Evolutionary conservation across 2,888 invertebrate species (phyloP), one percentile per base, ranked within the genome.

Genomic region (Aromia moschata): DNA sequence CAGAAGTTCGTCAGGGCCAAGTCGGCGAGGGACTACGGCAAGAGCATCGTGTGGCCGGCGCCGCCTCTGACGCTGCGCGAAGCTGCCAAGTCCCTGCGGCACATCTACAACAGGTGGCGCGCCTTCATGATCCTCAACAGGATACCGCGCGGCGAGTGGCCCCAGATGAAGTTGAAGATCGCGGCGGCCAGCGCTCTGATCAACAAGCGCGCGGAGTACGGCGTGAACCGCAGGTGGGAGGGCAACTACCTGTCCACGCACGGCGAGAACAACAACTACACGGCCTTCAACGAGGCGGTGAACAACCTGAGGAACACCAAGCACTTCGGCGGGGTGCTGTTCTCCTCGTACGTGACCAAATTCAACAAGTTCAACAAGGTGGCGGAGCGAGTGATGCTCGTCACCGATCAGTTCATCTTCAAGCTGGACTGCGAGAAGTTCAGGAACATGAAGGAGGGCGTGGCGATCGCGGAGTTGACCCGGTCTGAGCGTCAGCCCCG

Each of bases 341-440:
- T 91, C 80, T 89, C 90, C 17, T 87, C 88, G 53, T 84, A 84
- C 65, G 83, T 90, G 15, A 85, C 87, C 73, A 91, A 91, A 81
- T 89, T 90, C 72, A 89, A 89, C 75, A 84, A 84, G 66, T 85
- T 84, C 71, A 84, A 84, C 74, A 86, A 86, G 67, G 71, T 71
- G 4, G 92, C 95, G 0, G 94, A 95, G 78, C 86, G 98, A 55
- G 94, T 93, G n/a, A 82, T 98, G 64, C 85, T 96, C 20, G 83
- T 98, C 62, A 96, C 96, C 0, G 95, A 96, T 68, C 84, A 86
- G 15, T 87, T 87, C 25, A 86, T 98, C 67, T 96, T 91, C 82
- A 97, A 97, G 78, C 83, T 98, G 70, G 96, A 97, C 73, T 87
- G 88, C 1, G 82, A 87, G 70, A 95, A 92, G 74, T 97, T 95